Conservation (phyloP, 1,140 invertebrate genomes). For the Drosophila nebulosa region DNA sequence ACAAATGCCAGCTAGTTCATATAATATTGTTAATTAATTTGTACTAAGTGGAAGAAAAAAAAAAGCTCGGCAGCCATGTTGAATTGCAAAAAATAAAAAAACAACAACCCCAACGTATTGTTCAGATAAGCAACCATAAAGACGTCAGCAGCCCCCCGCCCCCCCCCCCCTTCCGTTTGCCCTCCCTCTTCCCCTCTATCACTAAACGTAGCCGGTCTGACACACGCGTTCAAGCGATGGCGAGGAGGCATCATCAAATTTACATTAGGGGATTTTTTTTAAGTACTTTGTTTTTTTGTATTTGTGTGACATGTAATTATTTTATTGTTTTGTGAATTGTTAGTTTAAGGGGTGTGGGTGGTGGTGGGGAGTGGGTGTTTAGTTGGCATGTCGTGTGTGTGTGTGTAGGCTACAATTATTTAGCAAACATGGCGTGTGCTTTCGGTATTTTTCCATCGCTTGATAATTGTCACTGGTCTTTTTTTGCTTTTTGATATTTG, state of each 20-base stretch:
- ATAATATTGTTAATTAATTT: conserved; percentile 2
- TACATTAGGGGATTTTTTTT: conserved; percentile 26
- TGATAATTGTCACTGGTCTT: conserved; percentile 54
- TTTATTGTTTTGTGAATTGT: conserved; percentile 4
- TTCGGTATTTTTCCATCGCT: conserved; percentile 48
- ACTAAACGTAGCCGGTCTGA: neutral
- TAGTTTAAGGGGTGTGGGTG: conserved; percentile 9
- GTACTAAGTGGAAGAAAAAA: conserved; percentile 5
- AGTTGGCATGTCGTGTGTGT: no score
- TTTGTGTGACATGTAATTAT: neutral
- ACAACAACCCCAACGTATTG: neutral
- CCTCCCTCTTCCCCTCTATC: neutral
- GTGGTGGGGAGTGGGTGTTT: neutral
- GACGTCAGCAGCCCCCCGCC: neutral
- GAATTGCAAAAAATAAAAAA: conserved; percentile 27
- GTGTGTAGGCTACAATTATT: conserved; percentile 26
- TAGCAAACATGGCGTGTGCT: conserved; percentile 35
- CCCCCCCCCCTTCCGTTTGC: neutral
- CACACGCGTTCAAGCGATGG: neutral
- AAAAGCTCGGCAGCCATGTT: conserved; percentile 57
- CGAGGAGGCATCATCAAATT: conserved; percentile 6
- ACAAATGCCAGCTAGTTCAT: no score
- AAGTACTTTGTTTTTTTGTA: neutral
- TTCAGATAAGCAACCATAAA: neutral
- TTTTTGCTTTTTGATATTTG: conserved; percentile 47